Percentiles rank a stretch among this genome's conserved stretches.
Conservation (phyloP, 1,140 invertebrate genomes). For the Bacillus rossius region DNA sequence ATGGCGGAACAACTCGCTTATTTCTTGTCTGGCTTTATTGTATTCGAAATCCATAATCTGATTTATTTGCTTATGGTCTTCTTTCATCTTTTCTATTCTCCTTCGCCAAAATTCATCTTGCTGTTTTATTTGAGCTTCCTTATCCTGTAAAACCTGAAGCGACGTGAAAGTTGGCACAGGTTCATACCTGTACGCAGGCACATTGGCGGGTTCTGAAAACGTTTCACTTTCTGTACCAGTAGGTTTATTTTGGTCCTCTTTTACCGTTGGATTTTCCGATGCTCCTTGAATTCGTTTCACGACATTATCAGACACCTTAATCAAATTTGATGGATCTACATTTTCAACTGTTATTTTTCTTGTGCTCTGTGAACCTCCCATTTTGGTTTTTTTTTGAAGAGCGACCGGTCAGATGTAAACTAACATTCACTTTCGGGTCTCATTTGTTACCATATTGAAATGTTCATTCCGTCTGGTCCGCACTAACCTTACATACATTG, state of each 20-base stretch:
- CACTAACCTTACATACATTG: no score
- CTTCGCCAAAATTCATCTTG: constrained; percentile 1
- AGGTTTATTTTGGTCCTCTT: not conserved
- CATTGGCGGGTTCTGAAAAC: not conserved
- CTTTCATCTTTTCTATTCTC: not conserved
- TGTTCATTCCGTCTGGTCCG: no score
- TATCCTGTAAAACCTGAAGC: constrained; percentile 1
- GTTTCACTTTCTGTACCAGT: not conserved
- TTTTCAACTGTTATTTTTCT: not conserved
- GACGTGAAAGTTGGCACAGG: not conserved
- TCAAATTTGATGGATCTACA: not conserved
- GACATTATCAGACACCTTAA: constrained; percentile 1
- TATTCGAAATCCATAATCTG: constrained; percentile 13
- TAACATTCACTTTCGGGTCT: no score
- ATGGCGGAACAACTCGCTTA: constrained; percentile 9
- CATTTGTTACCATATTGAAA: no score
- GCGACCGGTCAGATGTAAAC: no score
- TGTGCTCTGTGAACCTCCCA: not conserved
- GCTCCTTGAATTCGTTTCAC: constrained; percentile 1
- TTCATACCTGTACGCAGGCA: not conserved
- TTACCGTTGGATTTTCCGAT: not conserved
- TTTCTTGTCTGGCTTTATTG: constrained; percentile 9
- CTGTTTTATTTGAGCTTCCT: constrained; percentile 1
- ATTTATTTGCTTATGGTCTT: not conserved
- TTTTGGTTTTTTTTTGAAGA: no score